phyloP scores from a whole-genome alignment of 2,113 vertebrate species.

The Vulpes lagopus region DNA sequence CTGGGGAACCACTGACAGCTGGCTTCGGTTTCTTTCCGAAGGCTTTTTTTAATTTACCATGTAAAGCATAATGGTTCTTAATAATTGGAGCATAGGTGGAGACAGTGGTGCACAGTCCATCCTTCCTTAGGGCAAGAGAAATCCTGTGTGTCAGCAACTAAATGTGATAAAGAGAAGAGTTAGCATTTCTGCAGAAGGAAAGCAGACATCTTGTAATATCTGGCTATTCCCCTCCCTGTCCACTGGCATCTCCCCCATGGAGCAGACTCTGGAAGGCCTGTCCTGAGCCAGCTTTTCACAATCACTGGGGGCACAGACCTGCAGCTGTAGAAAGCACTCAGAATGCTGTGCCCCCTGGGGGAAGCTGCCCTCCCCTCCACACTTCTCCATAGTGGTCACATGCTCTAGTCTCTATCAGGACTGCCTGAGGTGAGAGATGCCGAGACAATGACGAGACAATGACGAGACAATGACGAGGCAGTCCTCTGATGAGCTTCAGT shows the following conservation, averaged over 20 bases:
- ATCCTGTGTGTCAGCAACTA: background rate
- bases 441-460: background rate
- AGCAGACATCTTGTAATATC: accelerated
- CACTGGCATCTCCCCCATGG: accelerated
- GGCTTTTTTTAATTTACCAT: background rate
- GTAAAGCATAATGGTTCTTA: background rate
- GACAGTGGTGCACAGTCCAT: background rate
- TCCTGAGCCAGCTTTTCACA: background rate
- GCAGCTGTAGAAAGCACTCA: background rate
- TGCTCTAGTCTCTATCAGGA: background rate
- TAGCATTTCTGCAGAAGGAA: background rate
- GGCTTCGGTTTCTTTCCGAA: background rate
- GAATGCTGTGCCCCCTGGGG: background rate
- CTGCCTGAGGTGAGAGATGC: background rate
- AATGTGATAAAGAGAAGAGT: background rate
- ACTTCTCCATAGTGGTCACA: background rate
- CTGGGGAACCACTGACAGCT: background rate
- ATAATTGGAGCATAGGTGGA: slow-evolving; percentile 2
- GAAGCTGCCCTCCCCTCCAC: accelerated
- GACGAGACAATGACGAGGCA: background rate
- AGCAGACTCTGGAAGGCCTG: background rate
- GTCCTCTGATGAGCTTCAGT: background rate
- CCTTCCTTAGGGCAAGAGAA: background rate
- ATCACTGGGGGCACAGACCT: background rate
- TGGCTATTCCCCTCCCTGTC: background rate